phyloP scores from a whole-genome alignment of 2,888 invertebrate species.

The Himalopsyche japonica region DNA sequence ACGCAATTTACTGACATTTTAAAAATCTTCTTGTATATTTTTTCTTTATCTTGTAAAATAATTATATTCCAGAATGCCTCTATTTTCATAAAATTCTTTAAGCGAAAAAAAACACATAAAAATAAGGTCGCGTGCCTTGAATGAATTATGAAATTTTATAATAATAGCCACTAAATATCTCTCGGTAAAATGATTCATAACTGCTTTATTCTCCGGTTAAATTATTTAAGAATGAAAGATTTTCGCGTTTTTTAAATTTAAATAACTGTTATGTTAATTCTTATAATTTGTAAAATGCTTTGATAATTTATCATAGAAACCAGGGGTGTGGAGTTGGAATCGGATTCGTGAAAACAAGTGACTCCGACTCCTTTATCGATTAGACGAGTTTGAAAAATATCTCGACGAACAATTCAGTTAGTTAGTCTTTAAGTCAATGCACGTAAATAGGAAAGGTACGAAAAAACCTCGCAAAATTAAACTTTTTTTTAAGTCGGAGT shows the following conservation, averaged over 20 bases:
- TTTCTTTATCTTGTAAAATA: background rate
- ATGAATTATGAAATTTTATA: background rate
- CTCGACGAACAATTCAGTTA: no score
- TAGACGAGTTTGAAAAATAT: no score
- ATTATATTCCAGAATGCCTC: background rate
- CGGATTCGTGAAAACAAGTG: no score
- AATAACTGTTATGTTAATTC: background rate
- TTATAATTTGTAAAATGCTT: no score
- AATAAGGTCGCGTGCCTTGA: background rate
- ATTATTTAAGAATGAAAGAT: background rate
- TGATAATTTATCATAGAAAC: no score
- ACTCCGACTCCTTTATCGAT: no score
- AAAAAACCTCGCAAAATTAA: no score
- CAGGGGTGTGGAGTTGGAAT: no score
- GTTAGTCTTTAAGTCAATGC: no score
- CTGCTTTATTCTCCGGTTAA: background rate
- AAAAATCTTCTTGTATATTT: background rate
- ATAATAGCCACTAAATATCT: background rate
- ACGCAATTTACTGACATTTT: no score
- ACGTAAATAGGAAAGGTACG: no score
- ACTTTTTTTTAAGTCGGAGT: no score
- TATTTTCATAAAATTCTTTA: background rate
- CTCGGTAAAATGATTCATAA: background rate
- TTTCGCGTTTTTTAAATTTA: background rate
- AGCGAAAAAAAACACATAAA: background rate